Conservation (phyloP, 2,113 vertebrate species). For the Macquaria ambigua region DNA sequence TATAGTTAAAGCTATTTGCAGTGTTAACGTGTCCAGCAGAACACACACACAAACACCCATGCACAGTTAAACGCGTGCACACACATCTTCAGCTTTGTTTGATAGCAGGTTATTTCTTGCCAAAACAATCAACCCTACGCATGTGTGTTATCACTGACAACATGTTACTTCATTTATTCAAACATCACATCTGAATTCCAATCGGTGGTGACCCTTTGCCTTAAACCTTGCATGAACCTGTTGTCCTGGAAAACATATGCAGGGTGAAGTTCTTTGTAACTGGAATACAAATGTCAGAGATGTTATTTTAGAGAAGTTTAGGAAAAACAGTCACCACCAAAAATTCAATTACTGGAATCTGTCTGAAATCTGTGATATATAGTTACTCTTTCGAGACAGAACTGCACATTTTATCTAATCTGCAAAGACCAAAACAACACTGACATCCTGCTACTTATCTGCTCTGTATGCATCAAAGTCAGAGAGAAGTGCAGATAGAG, state of each 20-base stretch:
- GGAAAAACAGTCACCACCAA: neutral
- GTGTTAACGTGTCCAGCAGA: neutral
- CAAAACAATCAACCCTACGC: neutral
- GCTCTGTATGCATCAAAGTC: conserved; percentile 14
- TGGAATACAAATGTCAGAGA: neutral
- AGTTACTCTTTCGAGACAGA: neutral
- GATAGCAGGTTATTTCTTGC: conserved; percentile 52
- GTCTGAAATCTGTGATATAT: neutral
- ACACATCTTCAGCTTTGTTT: conserved; percentile 11
- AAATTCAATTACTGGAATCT: neutral
- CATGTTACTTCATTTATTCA: conserved; percentile 1
- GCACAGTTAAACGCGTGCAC: neutral
- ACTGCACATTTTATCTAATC: conserved; percentile 13
- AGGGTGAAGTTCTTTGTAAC: neutral
- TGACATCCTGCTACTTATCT: conserved; percentile 20
- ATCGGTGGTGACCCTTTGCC: neutral
- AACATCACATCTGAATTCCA: conserved; percentile 21
- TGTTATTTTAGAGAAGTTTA: neutral
- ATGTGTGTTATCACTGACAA: conserved; percentile 8
- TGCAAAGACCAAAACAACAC: conserved; percentile 8
- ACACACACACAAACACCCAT: neutral
- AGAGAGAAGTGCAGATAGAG: conserved; percentile 23
- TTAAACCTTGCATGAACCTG: neutral
- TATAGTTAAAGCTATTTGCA: neutral
- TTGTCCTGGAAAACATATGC: conserved; percentile 3